Evolutionary conservation across 2,888 invertebrate genomes (phyloP).

Genomic region (Ophioninae sp.): DNA sequence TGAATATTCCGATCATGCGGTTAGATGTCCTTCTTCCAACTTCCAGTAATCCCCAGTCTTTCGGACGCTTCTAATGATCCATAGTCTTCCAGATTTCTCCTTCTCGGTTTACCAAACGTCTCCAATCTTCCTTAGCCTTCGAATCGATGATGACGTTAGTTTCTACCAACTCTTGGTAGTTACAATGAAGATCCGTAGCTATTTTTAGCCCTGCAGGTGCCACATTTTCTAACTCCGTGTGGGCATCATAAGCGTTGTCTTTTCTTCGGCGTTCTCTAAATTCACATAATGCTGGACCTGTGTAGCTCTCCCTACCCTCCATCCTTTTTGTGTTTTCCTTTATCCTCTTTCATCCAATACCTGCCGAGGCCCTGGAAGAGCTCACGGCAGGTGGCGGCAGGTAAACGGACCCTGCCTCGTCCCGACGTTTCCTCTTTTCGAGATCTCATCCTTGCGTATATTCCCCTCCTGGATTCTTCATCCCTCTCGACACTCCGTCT

Average conservation of each 20-base stretch:
- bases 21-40: not conserved
- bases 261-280: slow-evolving; percentile 25
- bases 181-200: not conserved
- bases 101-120: not conserved
- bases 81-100: not conserved
- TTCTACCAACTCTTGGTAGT: not conserved
- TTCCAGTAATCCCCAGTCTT: too few species aligned
- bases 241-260: slow-evolving; percentile 6
- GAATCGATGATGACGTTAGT: too few species aligned
- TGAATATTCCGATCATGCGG: not conserved
- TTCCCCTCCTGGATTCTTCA: not conserved
- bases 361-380: slow-evolving; percentile 43
- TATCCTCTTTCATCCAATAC: slow-evolving; percentile 43
- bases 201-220: slow-evolving; percentile 2
- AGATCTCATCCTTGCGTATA: slow-evolving; percentile 36
- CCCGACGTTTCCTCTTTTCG: slow-evolving; percentile 41
- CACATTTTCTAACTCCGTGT: slow-evolving; percentile 15
- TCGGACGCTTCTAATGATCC: not conserved
- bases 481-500: slow-evolving; percentile 8
- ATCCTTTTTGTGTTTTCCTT: slow-evolving; percentile 26
- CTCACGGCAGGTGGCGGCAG: slow-evolving; percentile 60
- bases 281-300: slow-evolving; percentile 43
- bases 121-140: too few species aligned
- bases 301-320: slow-evolving; percentile 9
- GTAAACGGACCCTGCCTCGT: slow-evolving; percentile 52